These are phyloP conservation scores for Dysidea cf. avara DNA, from an alignment of 37 sponge, comb jelly and placozoan species.

Conservation along the genomic window DNA sequence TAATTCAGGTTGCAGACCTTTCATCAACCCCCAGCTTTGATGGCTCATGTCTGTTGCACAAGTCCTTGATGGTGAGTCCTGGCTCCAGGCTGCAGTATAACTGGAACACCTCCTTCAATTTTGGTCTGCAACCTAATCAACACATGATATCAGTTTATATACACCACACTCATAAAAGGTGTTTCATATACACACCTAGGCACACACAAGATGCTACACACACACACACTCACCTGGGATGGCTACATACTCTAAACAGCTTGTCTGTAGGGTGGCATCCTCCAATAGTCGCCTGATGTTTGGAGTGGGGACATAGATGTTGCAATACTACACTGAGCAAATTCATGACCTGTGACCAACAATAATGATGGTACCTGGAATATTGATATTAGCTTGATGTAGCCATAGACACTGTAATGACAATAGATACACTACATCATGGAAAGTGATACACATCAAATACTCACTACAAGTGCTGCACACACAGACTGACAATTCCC, in stretches of 20 bases:
- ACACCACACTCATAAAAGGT: neutral
- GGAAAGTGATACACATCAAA: neutral
- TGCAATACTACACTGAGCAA: conserved; percentile 50
- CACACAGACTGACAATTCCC: conserved; percentile 56
- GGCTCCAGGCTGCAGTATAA: conserved; percentile 74
- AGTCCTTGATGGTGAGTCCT: conserved; percentile 75
- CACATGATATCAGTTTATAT: neutral
- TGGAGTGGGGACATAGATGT: conserved; percentile 70
- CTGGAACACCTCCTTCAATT: conserved; percentile 58
- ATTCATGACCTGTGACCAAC: neutral
- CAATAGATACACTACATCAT: neutral
- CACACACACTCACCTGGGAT: conserved; percentile 43
- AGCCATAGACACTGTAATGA: conserved; percentile 54
- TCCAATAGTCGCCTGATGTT: conserved; percentile 46
- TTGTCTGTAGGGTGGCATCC: conserved; percentile 38
- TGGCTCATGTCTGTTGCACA: conserved; percentile 60
- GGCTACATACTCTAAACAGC: conserved; percentile 68
- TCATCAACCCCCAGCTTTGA: conserved; percentile 49
- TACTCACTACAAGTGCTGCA: conserved; percentile 83
- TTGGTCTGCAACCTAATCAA: conserved; percentile 39
- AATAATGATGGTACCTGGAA: conserved; percentile 59
- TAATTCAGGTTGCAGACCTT: conserved; percentile 36
- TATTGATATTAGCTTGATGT: conserved; percentile 60
- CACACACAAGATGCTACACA: neutral
- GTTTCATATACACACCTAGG: conserved; percentile 2